These are phyloP conservation scores for Symphodus melops DNA, from an alignment of 2,113 vertebrate species.

Conservation along the genomic window DNA sequence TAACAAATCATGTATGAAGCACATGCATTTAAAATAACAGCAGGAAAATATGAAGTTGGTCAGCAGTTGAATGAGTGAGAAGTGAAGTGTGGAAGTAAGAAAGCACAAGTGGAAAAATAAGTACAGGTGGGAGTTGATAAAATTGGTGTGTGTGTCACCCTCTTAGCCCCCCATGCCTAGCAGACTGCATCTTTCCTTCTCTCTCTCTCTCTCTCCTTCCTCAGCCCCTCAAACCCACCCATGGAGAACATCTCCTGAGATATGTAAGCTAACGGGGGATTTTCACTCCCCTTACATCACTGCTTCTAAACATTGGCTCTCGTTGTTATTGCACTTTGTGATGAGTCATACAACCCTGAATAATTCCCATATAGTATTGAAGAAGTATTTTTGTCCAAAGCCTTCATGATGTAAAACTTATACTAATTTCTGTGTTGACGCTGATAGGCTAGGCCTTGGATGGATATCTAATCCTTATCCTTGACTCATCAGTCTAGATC, in stretches of 20 bases:
- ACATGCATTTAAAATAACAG: constrained; percentile 28
- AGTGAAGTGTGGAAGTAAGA: constrained; percentile 27
- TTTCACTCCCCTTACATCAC: constrained; percentile 46
- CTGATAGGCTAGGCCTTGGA: not conserved
- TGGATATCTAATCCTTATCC: not conserved
- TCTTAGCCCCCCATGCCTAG: constrained; percentile 46
- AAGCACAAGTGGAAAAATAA: constrained; percentile 1
- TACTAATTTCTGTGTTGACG: constrained; percentile 11
- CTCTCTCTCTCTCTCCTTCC: constrained; percentile 22
- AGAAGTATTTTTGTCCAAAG: constrained; percentile 14
- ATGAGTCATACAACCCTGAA: constrained; percentile 40
- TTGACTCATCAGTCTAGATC: constrained; percentile 1
- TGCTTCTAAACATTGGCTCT: constrained; percentile 28
- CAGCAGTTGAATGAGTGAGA: constrained; percentile 17
- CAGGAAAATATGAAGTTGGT: constrained; percentile 5
- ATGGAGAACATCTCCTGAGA: constrained; percentile 66
- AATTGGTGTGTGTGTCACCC: constrained; percentile 27
- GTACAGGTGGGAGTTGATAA: constrained; percentile 32
- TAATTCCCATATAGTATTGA: constrained; percentile 39
- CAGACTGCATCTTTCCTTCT: constrained; percentile 46
- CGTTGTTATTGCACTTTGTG: constrained; percentile 34
- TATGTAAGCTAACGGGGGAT: constrained; percentile 60
- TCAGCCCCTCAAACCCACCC: constrained; percentile 66
- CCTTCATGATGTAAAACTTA: constrained; percentile 8
- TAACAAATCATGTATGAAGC: constrained; percentile 18